Percentiles rank a stretch among this genome's conserved stretches.
Evolutionary conservation across 2,797 vertebrate species (phyloP).

Genomic region (Typhlichthys eigenmanni): DNA sequence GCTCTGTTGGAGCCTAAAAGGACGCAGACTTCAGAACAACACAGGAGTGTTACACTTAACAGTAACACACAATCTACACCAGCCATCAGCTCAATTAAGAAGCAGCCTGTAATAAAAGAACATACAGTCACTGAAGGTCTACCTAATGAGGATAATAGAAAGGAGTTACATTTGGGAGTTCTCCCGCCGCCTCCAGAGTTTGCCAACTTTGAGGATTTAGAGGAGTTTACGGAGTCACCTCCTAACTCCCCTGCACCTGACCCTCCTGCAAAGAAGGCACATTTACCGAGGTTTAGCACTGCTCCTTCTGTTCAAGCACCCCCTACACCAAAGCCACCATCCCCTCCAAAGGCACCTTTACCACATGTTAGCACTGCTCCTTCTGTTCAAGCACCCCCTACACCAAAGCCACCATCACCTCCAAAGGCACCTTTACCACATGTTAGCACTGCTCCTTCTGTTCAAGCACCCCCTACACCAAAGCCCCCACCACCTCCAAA

Average conservation of each 20-base stretch:
- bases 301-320: constrained; percentile 6
- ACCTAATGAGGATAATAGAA: constrained; percentile 25
- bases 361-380: not conserved
- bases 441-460: not conserved
- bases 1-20: constrained; percentile 1
- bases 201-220: constrained; percentile 59
- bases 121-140: constrained; percentile 9
- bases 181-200: constrained; percentile 82
- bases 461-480: constrained; percentile 18
- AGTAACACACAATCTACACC: constrained; percentile 9
- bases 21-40: constrained; percentile 24
- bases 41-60: constrained; percentile 13
- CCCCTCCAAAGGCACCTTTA: constrained; percentile 28
- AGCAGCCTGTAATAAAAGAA: constrained; percentile 11
- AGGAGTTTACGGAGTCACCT: constrained; percentile 48
- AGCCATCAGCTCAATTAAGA: constrained; percentile 25
- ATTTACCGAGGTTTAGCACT: not conserved
- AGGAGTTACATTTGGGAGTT: constrained; percentile 47
- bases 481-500: constrained; percentile 32
- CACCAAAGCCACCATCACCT: constrained; percentile 25
- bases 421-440: constrained; percentile 23
- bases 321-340: constrained; percentile 25
- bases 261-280: constrained; percentile 51
- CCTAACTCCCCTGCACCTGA: constrained; percentile 60
- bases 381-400: constrained; percentile 12